phyloP scores from a whole-genome alignment of 2,113 vertebrate genomes.

The Phyllostomus hastatus region DNA sequence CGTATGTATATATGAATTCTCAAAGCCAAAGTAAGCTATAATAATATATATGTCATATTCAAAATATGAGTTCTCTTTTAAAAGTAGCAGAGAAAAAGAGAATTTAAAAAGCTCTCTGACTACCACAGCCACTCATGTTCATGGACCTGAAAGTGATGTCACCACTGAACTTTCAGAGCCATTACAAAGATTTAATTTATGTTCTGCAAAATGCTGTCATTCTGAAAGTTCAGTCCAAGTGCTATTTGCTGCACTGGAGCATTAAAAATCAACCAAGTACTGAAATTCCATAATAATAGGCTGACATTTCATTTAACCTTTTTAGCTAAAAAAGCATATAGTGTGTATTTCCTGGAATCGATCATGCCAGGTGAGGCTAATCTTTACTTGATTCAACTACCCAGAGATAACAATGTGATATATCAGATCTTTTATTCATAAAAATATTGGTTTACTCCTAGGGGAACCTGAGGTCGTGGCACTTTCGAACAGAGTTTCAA shows the following conservation, averaged over 20 bases:
- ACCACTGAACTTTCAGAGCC: constrained; percentile 41
- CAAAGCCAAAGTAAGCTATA: background rate
- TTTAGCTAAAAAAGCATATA: constrained; percentile 68
- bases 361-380: constrained; percentile 54
- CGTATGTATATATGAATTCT: background rate
- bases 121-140: background rate
- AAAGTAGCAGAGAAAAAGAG: background rate
- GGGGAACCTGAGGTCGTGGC: background rate
- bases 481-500: background rate
- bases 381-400: constrained; percentile 51
- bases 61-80: background rate
- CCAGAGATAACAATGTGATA: constrained; percentile 51
- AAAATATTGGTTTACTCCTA: background rate
- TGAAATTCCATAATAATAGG: constrained; percentile 67
- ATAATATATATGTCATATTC: background rate
- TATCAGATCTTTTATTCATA: constrained; percentile 32
- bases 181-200: constrained; percentile 69
- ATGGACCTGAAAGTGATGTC: background rate
- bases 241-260: constrained; percentile 58
- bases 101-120: background rate
- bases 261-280: constrained; percentile 59
- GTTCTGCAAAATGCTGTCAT: constrained; percentile 50
- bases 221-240: constrained; percentile 62
- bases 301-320: constrained; percentile 74
- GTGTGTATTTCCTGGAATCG: constrained; percentile 52